phyloP scores from a whole-genome alignment of 2,797 vertebrate genomes.

The Notolepis coatsorum region DNA sequence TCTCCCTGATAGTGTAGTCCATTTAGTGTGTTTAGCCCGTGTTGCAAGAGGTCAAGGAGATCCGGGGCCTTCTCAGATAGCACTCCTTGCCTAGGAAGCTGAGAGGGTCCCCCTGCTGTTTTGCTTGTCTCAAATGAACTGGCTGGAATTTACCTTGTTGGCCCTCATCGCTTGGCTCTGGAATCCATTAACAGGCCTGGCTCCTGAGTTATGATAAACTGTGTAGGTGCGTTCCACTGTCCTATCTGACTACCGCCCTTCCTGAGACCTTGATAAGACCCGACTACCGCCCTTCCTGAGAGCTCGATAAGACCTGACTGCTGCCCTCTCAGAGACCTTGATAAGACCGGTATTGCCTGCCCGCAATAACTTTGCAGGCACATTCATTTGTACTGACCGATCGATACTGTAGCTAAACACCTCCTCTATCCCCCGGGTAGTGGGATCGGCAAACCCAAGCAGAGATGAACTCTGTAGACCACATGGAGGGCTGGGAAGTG shows the following conservation, averaged over 20 bases:
- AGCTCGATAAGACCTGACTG: conserved; percentile 22
- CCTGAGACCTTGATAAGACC: conserved; percentile 21
- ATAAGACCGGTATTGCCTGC: conserved; percentile 22
- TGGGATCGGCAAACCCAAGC: conserved; percentile 33
- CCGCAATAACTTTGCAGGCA: conserved; percentile 13
- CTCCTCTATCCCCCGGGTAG: conserved; percentile 33
- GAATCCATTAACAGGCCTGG: conserved; percentile 16
- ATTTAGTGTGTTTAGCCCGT: neutral
- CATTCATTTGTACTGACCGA: conserved; percentile 48
- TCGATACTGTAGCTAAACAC: conserved; percentile 34
- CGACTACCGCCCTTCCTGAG: conserved; percentile 14
- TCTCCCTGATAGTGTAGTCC: neutral
- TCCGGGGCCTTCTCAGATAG: neutral
- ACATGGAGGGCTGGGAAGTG: conserved; percentile 34
- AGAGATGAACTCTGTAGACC: conserved; percentile 38
- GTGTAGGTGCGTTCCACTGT: conserved; percentile 11
- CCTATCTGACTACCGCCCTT: conserved; percentile 29
- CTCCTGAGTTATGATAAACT: conserved; percentile 12
- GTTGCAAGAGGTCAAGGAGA: conserved; percentile 6
- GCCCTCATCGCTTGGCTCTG: conserved; percentile 7
- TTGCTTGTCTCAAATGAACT: conserved; percentile 28
- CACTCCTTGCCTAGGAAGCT: conserved; percentile 11
- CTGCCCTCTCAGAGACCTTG: conserved; percentile 22
- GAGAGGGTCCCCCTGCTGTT: conserved; percentile 9
- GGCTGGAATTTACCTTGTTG: conserved; percentile 31